These are phyloP conservation scores for Clostera curtula DNA, from an alignment of 2,888 invertebrate species.

Conservation along the genomic window DNA sequence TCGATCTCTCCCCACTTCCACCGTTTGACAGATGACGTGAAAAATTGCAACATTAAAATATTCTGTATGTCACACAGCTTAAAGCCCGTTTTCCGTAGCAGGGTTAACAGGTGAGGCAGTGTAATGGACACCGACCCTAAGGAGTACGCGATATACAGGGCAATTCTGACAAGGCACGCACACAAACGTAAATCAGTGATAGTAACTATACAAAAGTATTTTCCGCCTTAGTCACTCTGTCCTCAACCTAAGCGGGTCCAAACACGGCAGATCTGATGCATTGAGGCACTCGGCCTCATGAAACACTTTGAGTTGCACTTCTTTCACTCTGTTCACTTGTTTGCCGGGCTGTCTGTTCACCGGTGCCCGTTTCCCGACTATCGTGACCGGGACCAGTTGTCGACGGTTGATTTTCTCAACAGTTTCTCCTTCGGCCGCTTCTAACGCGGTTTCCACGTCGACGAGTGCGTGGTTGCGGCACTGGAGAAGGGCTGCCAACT, in stretches of 20 bases:
- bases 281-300: constrained; percentile 47
- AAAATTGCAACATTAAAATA: no score
- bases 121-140: no score
- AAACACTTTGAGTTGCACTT: constrained; percentile 61
- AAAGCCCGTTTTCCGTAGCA: no score
- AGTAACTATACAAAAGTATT: constrained; percentile 48
- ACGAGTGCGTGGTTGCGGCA: constrained; percentile 61
- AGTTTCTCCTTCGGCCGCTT: constrained; percentile 60
- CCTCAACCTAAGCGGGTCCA: constrained; percentile 54
- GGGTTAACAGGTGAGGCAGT: no score
- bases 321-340: constrained; percentile 39
- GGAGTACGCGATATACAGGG: no score
- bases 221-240: constrained; percentile 60
- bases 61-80: no score
- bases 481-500: constrained; percentile 58
- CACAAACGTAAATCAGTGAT: constrained; percentile 33
- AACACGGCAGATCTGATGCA: constrained; percentile 46
- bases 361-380: constrained; percentile 17
- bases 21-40: no score
- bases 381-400: constrained; percentile 44
- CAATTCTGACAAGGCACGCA: no score
- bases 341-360: constrained; percentile 17
- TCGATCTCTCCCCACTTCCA: no score
- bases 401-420: constrained; percentile 35
- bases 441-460: constrained; percentile 69